phyloP scores from a whole-genome alignment of 1,140 invertebrate species.

The Drosophila navojoa region DNA sequence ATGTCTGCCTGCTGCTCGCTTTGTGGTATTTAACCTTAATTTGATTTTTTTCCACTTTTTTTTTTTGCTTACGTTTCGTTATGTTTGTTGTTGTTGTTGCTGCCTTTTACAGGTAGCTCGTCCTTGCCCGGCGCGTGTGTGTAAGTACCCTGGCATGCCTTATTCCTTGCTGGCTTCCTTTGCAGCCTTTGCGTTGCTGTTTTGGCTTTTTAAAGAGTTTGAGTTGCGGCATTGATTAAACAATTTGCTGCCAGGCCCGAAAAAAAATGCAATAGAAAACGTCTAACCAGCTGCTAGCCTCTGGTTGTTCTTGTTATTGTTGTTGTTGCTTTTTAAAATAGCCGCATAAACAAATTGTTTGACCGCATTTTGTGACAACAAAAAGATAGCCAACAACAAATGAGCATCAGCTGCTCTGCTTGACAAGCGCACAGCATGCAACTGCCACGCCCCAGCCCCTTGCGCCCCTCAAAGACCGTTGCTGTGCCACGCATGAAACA shows the following conservation, averaged over 20 bases:
- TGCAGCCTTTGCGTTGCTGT: constrained; percentile 3
- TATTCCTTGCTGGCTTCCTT: constrained; percentile 12
- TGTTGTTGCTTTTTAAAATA: constrained; percentile 66
- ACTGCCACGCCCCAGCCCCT: constrained; percentile 27
- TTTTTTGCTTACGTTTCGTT: constrained; percentile 33
- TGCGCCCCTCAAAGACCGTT: background rate
- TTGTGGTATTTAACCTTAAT: constrained; percentile 82
- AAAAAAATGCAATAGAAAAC: constrained; percentile 20
- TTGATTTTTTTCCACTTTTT: constrained; percentile 63
- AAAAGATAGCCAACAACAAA: constrained; percentile 53
- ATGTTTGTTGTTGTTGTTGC: constrained; percentile 23
- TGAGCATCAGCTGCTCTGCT: constrained; percentile 75
- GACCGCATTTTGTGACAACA: constrained; percentile 70
- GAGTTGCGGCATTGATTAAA: constrained; percentile 73
- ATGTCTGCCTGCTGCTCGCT: constrained; percentile 56
- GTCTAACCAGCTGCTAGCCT: constrained; percentile 11
- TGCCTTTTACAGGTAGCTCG: constrained; percentile 53
- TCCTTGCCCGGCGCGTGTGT: constrained; percentile 54
- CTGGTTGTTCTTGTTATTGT: constrained; percentile 3
- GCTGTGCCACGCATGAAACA: constrained; percentile 22
- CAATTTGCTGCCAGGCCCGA: constrained; percentile 41
- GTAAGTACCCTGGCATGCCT: constrained; percentile 33
- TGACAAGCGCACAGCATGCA: constrained; percentile 70
- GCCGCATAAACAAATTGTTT: constrained; percentile 74
- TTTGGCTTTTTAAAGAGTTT: constrained; percentile 50